A percentile compares a stretch with the other conserved stretches of the same genome.
Evolutionary conservation across 2,888 invertebrate species (phyloP).

Genomic region (Camptogramma bilineatum): DNA sequence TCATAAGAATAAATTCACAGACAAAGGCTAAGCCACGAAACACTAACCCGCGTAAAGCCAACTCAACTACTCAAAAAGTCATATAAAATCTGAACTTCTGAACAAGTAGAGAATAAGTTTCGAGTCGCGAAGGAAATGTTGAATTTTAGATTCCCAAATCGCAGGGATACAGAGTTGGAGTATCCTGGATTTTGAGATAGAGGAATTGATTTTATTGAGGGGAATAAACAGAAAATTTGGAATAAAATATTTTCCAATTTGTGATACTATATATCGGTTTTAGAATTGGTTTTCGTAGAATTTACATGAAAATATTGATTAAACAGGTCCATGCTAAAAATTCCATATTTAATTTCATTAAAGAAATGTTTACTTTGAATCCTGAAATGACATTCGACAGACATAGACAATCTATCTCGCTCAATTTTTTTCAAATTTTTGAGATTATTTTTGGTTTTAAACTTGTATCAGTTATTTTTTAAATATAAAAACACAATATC

Average conservation of each 20-base stretch:
- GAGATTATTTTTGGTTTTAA: too few species aligned
- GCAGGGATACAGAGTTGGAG: not conserved
- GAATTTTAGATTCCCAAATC: constrained; percentile 34
- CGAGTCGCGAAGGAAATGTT: constrained; percentile 32
- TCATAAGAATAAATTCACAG: constrained; percentile 5
- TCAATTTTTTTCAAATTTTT: too few species aligned
- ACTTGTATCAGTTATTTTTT: too few species aligned
- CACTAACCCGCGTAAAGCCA: constrained; percentile 28
- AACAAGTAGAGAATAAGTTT: constrained; percentile 46
- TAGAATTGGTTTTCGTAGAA: too few species aligned
- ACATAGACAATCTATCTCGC: too few species aligned
- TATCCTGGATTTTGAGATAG: not conserved
- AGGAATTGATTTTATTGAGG: not conserved
- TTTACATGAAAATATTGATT: too few species aligned
- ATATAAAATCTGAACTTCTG: constrained; percentile 56
- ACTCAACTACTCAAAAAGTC: constrained; percentile 57
- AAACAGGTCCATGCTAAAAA: too few species aligned
- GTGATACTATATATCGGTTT: not conserved
- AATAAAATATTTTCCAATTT: not conserved
- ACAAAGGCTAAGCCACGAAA: constrained; percentile 11
- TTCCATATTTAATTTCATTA: too few species aligned
- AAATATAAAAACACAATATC: too few species aligned
- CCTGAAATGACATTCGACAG: too few species aligned
- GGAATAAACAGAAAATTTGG: not conserved
- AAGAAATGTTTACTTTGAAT: too few species aligned